Conservation (phyloP, 1,140 invertebrate species). For the Lasaia peninsularis region DNA sequence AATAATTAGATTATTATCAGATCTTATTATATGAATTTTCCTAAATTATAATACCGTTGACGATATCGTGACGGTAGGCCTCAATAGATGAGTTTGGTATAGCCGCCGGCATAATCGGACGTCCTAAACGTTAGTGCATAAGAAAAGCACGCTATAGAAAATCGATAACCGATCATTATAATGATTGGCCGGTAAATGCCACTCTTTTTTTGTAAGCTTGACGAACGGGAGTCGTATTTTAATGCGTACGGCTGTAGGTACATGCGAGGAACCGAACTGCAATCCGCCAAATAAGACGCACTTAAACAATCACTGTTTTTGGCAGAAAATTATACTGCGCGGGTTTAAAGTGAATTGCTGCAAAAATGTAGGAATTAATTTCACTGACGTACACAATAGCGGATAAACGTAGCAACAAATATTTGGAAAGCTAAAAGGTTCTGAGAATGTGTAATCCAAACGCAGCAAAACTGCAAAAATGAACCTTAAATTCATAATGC, state of each 20-base stretch:
- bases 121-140: conserved; percentile 61
- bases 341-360: conserved; percentile 8
- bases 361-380: conserved; percentile 1
- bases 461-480: too few relatives aligned
- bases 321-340: conserved; percentile 29
- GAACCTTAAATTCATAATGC: too few relatives aligned
- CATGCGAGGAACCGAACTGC: conserved; percentile 25
- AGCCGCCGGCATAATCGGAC: conserved; percentile 54
- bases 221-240: conserved; percentile 62
- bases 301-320: conserved; percentile 31
- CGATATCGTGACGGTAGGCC: conserved; percentile 60
- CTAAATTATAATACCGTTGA: conserved; percentile 60
- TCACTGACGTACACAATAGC: too few relatives aligned
- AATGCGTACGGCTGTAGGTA: conserved; percentile 28
- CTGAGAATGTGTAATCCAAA: too few relatives aligned
- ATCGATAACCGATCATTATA: conserved; percentile 74
- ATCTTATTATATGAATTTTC: conserved; percentile 73
- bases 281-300: conserved; percentile 27
- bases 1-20: conserved; percentile 74
- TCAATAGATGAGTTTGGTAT: conserved; percentile 49
- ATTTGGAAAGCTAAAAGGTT: too few relatives aligned
- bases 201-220: conserved; percentile 49
- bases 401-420: too few relatives aligned
- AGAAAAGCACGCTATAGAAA: conserved; percentile 57
- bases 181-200: conserved; percentile 65